phyloP scores from a whole-genome alignment of 2,113 vertebrate genomes.

The Podilymbus podiceps region DNA sequence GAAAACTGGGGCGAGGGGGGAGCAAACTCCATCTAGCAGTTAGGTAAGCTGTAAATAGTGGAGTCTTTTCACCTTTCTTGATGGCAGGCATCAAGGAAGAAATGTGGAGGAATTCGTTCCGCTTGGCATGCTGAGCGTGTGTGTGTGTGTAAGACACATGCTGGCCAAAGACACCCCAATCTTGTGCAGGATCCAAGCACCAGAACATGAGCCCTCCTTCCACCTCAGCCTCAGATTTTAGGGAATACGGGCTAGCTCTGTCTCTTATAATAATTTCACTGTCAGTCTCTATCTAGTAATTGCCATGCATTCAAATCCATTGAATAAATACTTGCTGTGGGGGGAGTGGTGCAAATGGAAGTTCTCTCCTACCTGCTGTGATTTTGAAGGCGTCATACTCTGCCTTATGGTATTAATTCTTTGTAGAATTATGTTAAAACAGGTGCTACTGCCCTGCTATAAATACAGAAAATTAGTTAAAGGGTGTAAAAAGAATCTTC shows the following conservation, averaged over 20 bases:
- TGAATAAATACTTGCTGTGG: background rate
- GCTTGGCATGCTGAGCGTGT: fast-evolving
- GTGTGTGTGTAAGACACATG: background rate
- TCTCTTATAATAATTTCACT: background rate
- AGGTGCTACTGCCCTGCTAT: background rate
- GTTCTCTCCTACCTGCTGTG: background rate
- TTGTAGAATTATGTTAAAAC: background rate
- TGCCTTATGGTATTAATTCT: background rate
- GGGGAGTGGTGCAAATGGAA: background rate
- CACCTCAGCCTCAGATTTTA: background rate
- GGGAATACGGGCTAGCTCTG: background rate
- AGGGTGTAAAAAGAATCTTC: background rate
- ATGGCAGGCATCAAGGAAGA: background rate
- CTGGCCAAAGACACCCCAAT: background rate
- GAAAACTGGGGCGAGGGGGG: fast-evolving
- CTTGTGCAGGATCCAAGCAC: background rate
- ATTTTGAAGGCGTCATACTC: background rate
- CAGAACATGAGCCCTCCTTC: background rate
- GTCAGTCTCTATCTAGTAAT: background rate
- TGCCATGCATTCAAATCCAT: background rate
- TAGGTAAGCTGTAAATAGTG: background rate
- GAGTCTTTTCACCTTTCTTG: background rate
- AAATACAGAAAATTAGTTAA: background rate
- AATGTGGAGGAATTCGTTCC: background rate
- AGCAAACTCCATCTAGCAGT: background rate